Conservation (phyloP, 1,140 invertebrate genomes). For the Macrotrachela quadricornifera region DNA sequence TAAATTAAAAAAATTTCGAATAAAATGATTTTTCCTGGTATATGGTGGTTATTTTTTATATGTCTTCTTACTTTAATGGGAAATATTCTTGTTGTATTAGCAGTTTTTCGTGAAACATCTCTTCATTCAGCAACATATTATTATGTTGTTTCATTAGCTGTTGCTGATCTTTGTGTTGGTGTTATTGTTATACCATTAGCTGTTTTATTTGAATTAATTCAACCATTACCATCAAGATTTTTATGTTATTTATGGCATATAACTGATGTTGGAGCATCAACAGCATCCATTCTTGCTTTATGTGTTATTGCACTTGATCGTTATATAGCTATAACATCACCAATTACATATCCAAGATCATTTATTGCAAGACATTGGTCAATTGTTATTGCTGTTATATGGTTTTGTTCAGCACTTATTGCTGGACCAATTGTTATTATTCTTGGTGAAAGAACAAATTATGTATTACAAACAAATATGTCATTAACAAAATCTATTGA, state of each 20-base stretch:
- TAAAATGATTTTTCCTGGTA: too few species aligned
- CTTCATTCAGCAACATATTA: conserved; percentile 64
- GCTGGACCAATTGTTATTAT: too few species aligned
- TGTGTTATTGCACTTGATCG: conserved; percentile 75
- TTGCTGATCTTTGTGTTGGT: conserved; percentile 81
- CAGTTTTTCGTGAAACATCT: conserved; percentile 64
- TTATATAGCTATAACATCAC: background rate
- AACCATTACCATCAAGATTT: conserved; percentile 42
- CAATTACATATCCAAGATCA: too few species aligned
- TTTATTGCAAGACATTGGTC: too few species aligned
- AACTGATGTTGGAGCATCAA: conserved; percentile 78
- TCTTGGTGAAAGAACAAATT: too few species aligned
- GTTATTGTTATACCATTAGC: conserved; percentile 29
- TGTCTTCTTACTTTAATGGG: conserved; percentile 45
- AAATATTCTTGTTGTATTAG: conserved; percentile 81
- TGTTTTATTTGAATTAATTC: conserved; percentile 33
- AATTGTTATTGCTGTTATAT: too few species aligned
- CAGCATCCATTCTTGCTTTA: conserved; percentile 71
- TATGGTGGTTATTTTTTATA: too few species aligned
- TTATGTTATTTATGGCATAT: conserved; percentile 37
- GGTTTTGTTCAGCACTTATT: too few species aligned
- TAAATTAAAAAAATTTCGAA: too few species aligned
- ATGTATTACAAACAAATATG: too few species aligned
- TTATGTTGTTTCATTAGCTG: conserved; percentile 70
- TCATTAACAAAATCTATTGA: too few species aligned